These are phyloP conservation scores for Halictus rubicundus DNA, from an alignment of 1,140 invertebrate genomes.

Conservation along the genomic window DNA sequence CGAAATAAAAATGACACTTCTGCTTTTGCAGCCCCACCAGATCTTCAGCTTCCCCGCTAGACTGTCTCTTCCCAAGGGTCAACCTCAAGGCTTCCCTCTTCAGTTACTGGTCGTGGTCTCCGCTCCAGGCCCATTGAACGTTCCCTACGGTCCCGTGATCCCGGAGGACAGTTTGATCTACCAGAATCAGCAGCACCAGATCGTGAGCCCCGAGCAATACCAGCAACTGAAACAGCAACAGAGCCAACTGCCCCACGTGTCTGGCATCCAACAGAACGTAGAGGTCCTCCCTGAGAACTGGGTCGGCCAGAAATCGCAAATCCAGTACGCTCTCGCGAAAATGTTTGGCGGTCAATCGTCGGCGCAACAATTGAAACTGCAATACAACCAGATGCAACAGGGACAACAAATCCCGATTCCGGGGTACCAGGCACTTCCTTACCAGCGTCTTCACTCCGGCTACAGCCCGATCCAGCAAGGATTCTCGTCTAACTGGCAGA, in stretches of 20 bases:
- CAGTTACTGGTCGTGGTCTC: slow-evolving; percentile 83
- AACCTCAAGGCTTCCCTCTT: slow-evolving; percentile 82
- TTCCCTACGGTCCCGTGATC: slow-evolving; percentile 68
- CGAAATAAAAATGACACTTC: background rate
- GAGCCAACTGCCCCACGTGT: slow-evolving; percentile 8
- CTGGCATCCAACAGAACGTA: slow-evolving; percentile 58
- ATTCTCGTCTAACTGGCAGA: background rate
- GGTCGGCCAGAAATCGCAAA: slow-evolving; percentile 10
- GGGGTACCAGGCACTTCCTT: background rate
- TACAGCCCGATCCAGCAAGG: background rate
- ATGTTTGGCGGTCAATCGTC: background rate
- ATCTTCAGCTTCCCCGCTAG: slow-evolving; percentile 83
- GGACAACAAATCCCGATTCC: background rate
- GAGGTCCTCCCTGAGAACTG: slow-evolving; percentile 70
- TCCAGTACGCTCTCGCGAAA: slow-evolving; percentile 15
- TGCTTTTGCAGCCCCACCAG: slow-evolving; percentile 75
- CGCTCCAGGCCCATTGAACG: slow-evolving; percentile 72
- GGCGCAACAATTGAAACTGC: background rate
- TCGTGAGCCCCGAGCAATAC: slow-evolving; percentile 74
- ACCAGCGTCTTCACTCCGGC: background rate
- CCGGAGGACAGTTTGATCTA: slow-evolving; percentile 68
- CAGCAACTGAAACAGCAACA: slow-evolving; percentile 57
- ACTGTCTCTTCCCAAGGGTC: slow-evolving; percentile 82
- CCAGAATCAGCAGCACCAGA: slow-evolving; percentile 67
- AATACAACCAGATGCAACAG: background rate